Conservation (phyloP, 2,113 vertebrate species). For the Larimichthys crocea region DNA sequence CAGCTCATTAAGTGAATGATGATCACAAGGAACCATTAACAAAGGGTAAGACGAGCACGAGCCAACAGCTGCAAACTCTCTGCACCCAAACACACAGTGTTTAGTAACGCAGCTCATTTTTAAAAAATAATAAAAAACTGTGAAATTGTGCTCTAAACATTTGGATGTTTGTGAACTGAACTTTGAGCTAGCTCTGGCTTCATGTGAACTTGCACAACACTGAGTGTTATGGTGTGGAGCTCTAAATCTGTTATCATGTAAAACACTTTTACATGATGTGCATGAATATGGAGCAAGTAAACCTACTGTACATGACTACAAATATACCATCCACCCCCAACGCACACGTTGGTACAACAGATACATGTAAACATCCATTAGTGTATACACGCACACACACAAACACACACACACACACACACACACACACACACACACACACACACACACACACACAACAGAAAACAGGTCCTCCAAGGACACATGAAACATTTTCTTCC, state of each 20-base stretch:
- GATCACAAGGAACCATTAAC: too few species aligned
- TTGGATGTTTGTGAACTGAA: too few species aligned
- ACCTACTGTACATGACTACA: conserved; percentile 5
- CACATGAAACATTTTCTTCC: conserved; percentile 72
- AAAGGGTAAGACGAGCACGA: too few species aligned
- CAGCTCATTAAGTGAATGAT: too few species aligned
- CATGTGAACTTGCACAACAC: too few species aligned
- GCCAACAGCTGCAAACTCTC: too few species aligned
- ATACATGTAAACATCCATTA: not conserved
- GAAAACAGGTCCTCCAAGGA: conserved; percentile 54
- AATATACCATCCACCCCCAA: not conserved
- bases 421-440: conserved; percentile 6
- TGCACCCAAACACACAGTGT: too few species aligned
- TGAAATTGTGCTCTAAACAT: too few species aligned
- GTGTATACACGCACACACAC: not conserved
- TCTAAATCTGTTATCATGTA: not conserved
- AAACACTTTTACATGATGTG: not conserved
- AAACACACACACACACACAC: not conserved
- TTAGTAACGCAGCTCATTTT: too few species aligned
- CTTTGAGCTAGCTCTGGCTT: too few species aligned
- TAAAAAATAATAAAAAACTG: too few species aligned
- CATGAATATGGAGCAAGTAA: conserved; percentile 3
- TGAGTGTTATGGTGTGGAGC: not conserved
- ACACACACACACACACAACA: not conserved
- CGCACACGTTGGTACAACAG: not conserved